phyloP scores from a whole-genome alignment of 1,140 invertebrate genomes.

The Notospermus geniculatus region DNA sequence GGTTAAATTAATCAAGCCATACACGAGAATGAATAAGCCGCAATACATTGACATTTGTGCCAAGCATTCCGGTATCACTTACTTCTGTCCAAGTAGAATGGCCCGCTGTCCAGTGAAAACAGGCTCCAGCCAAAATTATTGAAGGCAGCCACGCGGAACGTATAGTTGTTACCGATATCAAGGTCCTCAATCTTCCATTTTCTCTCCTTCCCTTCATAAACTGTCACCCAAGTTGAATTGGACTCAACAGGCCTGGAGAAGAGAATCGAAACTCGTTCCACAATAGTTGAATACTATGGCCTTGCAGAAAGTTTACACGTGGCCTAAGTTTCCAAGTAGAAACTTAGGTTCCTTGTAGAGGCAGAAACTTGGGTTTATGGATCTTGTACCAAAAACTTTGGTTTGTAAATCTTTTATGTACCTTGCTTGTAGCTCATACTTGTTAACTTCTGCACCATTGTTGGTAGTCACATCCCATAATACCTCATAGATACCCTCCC shows the following conservation, averaged over 20 bases:
- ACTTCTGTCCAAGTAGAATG: constrained; percentile 33
- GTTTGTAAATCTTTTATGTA: too few relatives aligned
- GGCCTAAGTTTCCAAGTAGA: too few relatives aligned
- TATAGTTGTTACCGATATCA: constrained; percentile 60
- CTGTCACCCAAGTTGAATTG: constrained; percentile 62
- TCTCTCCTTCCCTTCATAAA: constrained; percentile 80
- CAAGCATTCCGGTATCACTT: constrained; percentile 51
- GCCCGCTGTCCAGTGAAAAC: constrained; percentile 62
- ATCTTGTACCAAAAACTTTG: too few relatives aligned
- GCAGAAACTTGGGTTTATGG: too few relatives aligned
- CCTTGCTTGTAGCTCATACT: constrained; percentile 39
- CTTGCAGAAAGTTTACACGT: too few relatives aligned
- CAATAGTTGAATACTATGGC: too few relatives aligned
- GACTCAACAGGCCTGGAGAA: constrained; percentile 23
- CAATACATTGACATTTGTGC: too few relatives aligned
- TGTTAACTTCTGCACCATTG: constrained; percentile 59
- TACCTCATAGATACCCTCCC: constrained; percentile 68
- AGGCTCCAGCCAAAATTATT: constrained; percentile 74
- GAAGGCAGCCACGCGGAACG: constrained; percentile 74
- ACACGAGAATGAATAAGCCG: too few relatives aligned
- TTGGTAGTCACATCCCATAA: constrained; percentile 69
- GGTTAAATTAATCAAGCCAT: too few relatives aligned
- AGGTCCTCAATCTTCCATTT: constrained; percentile 76
- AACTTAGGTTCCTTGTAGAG: too few relatives aligned
- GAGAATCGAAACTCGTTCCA: too few relatives aligned